Conservation (phyloP, 1,140 invertebrate species). For the Drosophila santomea region DNA sequence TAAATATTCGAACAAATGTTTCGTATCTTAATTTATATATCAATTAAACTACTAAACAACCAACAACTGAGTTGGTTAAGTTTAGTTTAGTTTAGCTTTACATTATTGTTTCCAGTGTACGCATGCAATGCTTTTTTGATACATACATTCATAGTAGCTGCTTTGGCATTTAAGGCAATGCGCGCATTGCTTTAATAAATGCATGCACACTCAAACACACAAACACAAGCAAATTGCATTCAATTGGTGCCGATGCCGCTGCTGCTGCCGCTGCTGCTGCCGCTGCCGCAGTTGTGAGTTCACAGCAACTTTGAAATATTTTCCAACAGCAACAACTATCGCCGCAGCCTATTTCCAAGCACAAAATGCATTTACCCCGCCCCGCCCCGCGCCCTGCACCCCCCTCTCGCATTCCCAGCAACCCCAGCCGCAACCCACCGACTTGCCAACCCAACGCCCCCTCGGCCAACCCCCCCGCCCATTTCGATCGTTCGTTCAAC, state of each 20-base stretch:
- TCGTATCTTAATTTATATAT: too few species aligned
- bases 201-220: constrained; percentile 57
- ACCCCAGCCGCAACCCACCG: not conserved
- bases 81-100: too few species aligned
- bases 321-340: constrained; percentile 69
- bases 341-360: constrained; percentile 61
- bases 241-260: constrained; percentile 78
- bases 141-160: constrained; percentile 57
- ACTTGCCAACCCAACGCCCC: constrained; percentile 40
- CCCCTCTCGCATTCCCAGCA: constrained; percentile 56
- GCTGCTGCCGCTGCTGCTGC: too few species aligned
- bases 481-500: constrained; percentile 53
- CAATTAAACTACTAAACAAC: too few species aligned
- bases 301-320: constrained; percentile 83
- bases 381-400: constrained; percentile 29
- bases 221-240: constrained; percentile 71
- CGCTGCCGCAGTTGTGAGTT: constrained; percentile 69
- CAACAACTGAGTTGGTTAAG: too few species aligned
- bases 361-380: constrained; percentile 64
- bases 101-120: constrained; percentile 9
- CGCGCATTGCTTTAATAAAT: constrained; percentile 83
- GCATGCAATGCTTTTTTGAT: constrained; percentile 36
- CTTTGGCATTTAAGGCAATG: constrained; percentile 81
- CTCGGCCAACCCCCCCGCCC: constrained; percentile 32
- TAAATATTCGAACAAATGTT: too few species aligned